Evolutionary conservation across 92 coral and sea anemone species (phyloP).

Genomic region (Phenganax stokvisi): DNA sequence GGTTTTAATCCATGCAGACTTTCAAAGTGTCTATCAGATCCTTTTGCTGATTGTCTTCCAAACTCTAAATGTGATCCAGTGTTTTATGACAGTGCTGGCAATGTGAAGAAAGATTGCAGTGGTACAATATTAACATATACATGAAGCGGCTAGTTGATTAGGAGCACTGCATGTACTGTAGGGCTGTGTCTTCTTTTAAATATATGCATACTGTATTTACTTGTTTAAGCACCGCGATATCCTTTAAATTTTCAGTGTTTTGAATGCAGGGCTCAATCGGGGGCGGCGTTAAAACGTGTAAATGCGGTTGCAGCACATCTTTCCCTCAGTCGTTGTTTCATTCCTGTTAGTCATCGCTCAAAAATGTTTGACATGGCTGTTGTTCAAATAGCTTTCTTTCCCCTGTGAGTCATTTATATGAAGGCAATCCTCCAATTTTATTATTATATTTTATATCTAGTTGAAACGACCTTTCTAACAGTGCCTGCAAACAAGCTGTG

Average conservation of each 20-base stretch:
- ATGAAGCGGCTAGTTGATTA: neutral
- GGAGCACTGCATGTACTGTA: neutral
- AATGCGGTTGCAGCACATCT: too few relatives aligned
- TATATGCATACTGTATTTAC: neutral
- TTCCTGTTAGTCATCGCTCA: too few relatives aligned
- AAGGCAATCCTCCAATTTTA: neutral
- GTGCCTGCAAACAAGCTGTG: slow-evolving; percentile 64
- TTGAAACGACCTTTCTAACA: slow-evolving; percentile 53
- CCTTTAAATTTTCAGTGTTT: too few relatives aligned
- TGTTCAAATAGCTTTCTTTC: neutral
- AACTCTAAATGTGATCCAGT: slow-evolving; percentile 68
- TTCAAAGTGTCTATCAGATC: slow-evolving; percentile 64
- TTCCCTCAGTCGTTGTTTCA: too few relatives aligned
- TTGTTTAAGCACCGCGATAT: too few relatives aligned
- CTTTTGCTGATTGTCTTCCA: slow-evolving; percentile 68
- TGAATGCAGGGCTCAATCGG: too few relatives aligned
- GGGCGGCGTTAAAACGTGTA: too few relatives aligned
- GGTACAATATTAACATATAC: slow-evolving; percentile 17
- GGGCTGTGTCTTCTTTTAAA: neutral
- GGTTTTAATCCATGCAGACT: slow-evolving; percentile 77
- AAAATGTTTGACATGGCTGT: neutral
- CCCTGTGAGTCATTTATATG: neutral
- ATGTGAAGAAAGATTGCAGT: slow-evolving; percentile 54
- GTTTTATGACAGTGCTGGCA: slow-evolving; percentile 62
- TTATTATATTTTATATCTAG: slow-evolving; percentile 27